Evolutionary conservation across 2,113 vertebrate species (phyloP), one percentile per base, ranked within the genome.

Genomic region (Microtus pennsylvanicus): DNA sequence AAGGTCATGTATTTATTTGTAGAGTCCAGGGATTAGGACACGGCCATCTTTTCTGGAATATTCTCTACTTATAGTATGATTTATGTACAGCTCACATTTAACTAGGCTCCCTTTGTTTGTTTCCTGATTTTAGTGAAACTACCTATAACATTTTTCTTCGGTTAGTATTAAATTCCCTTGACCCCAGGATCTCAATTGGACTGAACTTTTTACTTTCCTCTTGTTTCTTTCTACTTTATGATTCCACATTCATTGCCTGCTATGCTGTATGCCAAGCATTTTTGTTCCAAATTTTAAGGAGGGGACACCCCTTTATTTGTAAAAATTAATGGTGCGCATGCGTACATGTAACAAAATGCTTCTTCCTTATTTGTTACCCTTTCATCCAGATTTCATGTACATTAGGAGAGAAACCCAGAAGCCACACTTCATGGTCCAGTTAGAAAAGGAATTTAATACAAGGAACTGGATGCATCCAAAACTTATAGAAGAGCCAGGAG

Each of bases 381-480:
- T 35, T 88, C 11, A 96, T 50, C 88, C 74, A 50, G 47, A 61
- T 17, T 94, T 90, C 38, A 50, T 74, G 83, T 16, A 26, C 38
- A 80, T 81, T 75, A 85, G 55, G 35, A 63, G 33, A 19, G 69
- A 72, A n/a, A 70, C 33, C 69, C 33, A 35, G 69, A 45, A 76
- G 12, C 45, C 45, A 55, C 72, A 61, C 94, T 93, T 90, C 1
- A 45, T 45, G 42, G 22, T 42, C 45, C 38, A 17, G 24, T 30
- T 24, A 90, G 75, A 17, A 58, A 95, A 90, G 76, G 7, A 88
- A 90, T 81, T 78, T 87, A 94, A 81, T 70, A 24, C 33, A 94
- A 83, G 65, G 28, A 65, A 87, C 8, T 83, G 61, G n/a, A 21
- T 76, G 33, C 52, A 70, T 28, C 47, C 24, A 90, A 91, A 92